Percentiles rank a stretch among this genome's conserved stretches.
Evolutionary conservation across 1,140 invertebrate species (phyloP).

Genomic region (Drosophila micromelanica): DNA sequence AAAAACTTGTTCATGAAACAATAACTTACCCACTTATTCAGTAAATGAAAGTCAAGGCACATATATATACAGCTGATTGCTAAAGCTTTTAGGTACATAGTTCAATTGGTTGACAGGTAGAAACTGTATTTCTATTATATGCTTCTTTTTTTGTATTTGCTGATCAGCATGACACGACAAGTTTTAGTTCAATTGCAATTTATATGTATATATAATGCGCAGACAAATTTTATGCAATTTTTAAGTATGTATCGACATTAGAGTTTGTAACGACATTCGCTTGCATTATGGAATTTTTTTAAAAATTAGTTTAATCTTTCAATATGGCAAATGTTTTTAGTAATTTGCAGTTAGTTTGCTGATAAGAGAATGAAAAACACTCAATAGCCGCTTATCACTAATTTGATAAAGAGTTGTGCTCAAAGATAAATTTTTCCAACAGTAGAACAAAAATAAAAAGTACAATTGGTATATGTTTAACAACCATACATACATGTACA

Average conservation of each 20-base stretch:
- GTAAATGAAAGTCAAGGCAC: no score
- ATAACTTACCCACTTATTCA: background rate
- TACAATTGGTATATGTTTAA: no score
- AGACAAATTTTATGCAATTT: background rate
- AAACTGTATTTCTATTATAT: background rate
- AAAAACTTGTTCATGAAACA: background rate
- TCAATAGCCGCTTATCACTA: conserved; percentile 2
- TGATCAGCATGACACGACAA: conserved; percentile 47
- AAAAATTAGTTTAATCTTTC: background rate
- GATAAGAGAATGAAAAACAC: conserved; percentile 1
- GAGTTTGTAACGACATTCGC: no score
- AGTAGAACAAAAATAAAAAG: no score
- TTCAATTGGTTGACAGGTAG: conserved; percentile 51
- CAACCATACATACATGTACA: no score
- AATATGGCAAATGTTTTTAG: background rate
- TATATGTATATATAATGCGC: background rate
- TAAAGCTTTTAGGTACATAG: conserved; percentile 49
- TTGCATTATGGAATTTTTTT: background rate
- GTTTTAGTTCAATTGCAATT: conserved; percentile 14
- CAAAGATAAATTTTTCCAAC: background rate
- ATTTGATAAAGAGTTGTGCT: conserved; percentile 11
- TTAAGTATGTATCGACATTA: no score
- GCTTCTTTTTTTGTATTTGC: conserved; percentile 12
- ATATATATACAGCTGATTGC: conserved; percentile 9
- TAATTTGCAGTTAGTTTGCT: background rate